A percentile compares a stretch with the other conserved stretches of the same genome.
Evolutionary conservation across 1,140 invertebrate species (phyloP).

Genomic region (Drosophila novamexicana): DNA sequence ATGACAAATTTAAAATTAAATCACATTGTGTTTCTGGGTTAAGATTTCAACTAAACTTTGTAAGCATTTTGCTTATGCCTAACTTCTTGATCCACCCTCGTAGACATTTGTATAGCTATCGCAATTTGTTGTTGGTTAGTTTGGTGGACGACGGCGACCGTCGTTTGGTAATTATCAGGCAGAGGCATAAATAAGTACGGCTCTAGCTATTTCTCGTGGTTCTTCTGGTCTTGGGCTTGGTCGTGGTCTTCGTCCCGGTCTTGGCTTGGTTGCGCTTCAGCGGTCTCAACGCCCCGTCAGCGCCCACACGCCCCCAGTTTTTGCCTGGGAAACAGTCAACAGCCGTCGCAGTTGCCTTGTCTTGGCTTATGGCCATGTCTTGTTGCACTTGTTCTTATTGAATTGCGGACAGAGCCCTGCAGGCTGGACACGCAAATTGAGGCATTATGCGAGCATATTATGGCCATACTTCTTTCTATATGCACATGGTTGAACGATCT

Average conservation of each 20-base stretch:
- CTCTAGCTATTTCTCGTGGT: conserved; percentile 20
- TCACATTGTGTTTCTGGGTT: too few relatives aligned
- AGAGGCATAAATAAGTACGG: conserved; percentile 19
- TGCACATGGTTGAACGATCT: conserved; percentile 71
- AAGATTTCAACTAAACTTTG: too few relatives aligned
- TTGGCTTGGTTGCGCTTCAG: conserved; percentile 71
- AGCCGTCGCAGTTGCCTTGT: conserved; percentile 4
- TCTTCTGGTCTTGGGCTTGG: conserved; percentile 47
- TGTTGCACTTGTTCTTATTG: conserved; percentile 53
- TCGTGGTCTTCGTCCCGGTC: conserved; percentile 47
- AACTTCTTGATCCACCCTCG: conserved; percentile 12
- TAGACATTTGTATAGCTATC: neutral
- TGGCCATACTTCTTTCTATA: conserved; percentile 33
- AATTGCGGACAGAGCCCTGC: conserved; percentile 43
- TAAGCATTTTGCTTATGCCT: neutral
- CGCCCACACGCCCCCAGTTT: conserved; percentile 58
- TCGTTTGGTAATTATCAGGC: conserved; percentile 38
- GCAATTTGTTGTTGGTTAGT: conserved; percentile 14
- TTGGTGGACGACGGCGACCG: conserved; percentile 10
- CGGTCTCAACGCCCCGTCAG: conserved; percentile 32
- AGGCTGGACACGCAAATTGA: conserved; percentile 69
- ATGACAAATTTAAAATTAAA: too few relatives aligned
- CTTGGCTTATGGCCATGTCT: conserved; percentile 46
- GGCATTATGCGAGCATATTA: conserved; percentile 23
- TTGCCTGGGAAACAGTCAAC: conserved; percentile 59